Percentiles rank a stretch among this genome's conserved stretches.
phyloP scores from a whole-genome alignment of 2,113 vertebrate species.

The Peromyscus leucopus region DNA sequence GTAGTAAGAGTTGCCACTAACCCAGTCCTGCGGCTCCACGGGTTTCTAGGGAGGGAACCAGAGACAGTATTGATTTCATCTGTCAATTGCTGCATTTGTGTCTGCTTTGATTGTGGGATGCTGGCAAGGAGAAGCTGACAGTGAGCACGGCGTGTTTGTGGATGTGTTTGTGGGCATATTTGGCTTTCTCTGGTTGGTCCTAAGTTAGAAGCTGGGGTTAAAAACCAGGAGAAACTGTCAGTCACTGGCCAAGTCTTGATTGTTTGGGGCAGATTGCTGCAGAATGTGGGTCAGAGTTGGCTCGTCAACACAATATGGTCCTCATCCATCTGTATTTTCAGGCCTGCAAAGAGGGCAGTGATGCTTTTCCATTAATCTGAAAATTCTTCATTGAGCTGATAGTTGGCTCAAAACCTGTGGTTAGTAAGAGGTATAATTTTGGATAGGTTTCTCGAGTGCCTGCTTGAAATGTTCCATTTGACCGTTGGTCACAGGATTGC shows the following conservation, averaged over 20 bases:
- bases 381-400: conserved; percentile 35
- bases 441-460: background rate
- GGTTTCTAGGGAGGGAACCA: background rate
- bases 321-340: background rate
- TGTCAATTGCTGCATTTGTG: background rate
- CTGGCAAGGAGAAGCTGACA: background rate
- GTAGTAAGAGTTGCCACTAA: background rate
- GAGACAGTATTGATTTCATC: background rate
- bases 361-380: conserved; percentile 34
- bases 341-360: background rate
- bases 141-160: rapidly evolving
- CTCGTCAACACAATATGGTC: background rate
- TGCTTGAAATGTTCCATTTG: background rate
- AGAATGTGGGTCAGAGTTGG: background rate
- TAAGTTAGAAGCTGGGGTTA: background rate
- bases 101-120: background rate
- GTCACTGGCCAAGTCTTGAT: background rate
- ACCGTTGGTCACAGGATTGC: conserved; percentile 38
- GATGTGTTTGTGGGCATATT: background rate
- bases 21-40: background rate
- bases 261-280: background rate
- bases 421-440: conserved; percentile 27
- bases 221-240: background rate
- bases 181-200: conserved; percentile 20
- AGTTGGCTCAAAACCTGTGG: background rate